Base-by-base conservation (phyloP, 2,113 vertebrate genomes). In the Ondatra zibethicus region DNA sequence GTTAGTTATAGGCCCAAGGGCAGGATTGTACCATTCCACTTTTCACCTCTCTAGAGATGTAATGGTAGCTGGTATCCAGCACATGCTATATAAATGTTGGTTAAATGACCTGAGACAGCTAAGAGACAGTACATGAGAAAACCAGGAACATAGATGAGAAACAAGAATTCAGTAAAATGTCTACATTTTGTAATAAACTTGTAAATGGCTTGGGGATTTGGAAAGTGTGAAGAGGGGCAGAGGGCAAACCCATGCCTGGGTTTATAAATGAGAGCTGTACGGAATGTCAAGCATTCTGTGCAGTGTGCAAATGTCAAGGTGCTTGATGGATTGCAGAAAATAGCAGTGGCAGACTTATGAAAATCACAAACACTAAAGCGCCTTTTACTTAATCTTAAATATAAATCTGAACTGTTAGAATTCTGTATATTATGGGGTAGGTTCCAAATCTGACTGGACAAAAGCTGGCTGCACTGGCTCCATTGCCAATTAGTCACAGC, bases 301-400 rank as follows among this genome's bases (percentile, higher is more conserved):
- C 55, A 92, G 91, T 33, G 1, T 78, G 27, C 17, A 45, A 2
- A 72, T 63, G 19, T 78, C 55, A 58, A 61, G 73, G 31, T 68
- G 6, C n/a, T 88, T 91, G 87, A 89, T 87, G 27, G 72, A 78
- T 72, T 84, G 76, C 45, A 92, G 76, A 66, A 86, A 86, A 85
- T 52, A 81, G 63, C 45, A 70, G 55, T 72, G 29, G 13, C 21
- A 89, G 73, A 76, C 31, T 88, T 58, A 39, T n/a, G 12, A 47
- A 72, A 13, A 45, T 47, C 5, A 81, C 36, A 39, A 68, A 88
- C 4, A 88, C 27, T 78, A 61, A 91, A 73, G 65, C n/a, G 75
- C 5, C 36, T 47, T 47, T 33, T 14, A 29, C 17, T 7, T 17
- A 10, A 25, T 63, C n/a, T 42, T 63, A 84, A 47, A 68, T 66